These are phyloP conservation scores for Dipodomys merriami DNA, from an alignment of 2,113 vertebrate species.

Conservation along the genomic window DNA sequence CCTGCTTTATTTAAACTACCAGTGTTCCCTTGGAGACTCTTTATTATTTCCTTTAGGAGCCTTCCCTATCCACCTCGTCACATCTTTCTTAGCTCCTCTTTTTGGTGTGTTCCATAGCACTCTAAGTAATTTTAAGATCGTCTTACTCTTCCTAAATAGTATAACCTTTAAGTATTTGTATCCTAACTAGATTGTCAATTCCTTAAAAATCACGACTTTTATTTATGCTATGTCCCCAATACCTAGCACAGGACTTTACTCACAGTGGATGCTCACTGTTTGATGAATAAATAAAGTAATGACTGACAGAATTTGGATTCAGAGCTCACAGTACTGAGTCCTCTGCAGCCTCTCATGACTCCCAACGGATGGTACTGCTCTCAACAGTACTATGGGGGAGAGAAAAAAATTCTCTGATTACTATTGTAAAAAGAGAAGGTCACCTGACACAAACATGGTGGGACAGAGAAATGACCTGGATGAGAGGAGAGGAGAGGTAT, in stretches of 20 bases:
- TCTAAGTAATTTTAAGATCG: not conserved
- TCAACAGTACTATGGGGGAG: not conserved
- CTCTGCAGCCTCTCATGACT: slow-evolving; percentile 40
- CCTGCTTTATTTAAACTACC: not conserved
- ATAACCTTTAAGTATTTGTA: slow-evolving; percentile 38
- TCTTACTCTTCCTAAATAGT: not conserved
- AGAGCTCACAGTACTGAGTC: slow-evolving; percentile 26
- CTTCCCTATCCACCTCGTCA: not conserved
- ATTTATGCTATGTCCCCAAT: slow-evolving; percentile 26
- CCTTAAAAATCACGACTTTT: slow-evolving; percentile 32
- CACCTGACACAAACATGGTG: slow-evolving; percentile 8
- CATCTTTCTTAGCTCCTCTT: not conserved
- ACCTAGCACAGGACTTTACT: slow-evolving; percentile 36
- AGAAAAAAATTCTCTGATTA: slow-evolving; percentile 42
- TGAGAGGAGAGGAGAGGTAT: not conserved
- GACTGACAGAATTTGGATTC: slow-evolving; percentile 38
- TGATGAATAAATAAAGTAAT: slow-evolving; percentile 51
- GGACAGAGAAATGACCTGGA: not conserved
- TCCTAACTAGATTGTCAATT: slow-evolving; percentile 33
- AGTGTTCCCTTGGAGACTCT: not conserved
- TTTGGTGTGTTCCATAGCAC: not conserved
- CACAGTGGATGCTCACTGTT: slow-evolving; percentile 24
- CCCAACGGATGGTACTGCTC: slow-evolving; percentile 16
- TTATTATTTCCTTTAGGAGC: not conserved
- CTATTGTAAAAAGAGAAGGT: slow-evolving; percentile 21